phyloP scores from a whole-genome alignment of 35 echinoderm and acorn worm genomes.

The Apostichopus parvimensis region DNA sequence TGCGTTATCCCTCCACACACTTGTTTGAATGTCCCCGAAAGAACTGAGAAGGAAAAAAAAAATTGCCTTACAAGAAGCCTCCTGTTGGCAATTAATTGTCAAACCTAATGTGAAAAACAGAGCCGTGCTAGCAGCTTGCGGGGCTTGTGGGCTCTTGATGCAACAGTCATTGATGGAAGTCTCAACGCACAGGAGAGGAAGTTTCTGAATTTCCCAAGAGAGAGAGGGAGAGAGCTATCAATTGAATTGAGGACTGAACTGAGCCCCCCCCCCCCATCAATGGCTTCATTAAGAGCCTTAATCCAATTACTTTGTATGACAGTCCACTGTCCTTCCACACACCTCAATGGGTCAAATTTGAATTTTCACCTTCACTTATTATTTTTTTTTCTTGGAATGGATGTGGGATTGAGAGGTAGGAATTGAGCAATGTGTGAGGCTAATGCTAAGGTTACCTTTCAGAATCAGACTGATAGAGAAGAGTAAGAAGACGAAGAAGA shows the following conservation, averaged over 20 bases:
- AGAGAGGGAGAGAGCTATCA: background rate
- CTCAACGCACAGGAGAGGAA: background rate
- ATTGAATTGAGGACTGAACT: conserved; percentile 3
- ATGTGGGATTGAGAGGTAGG: background rate
- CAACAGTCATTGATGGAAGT: conserved; percentile 25
- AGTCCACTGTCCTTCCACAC: conserved; percentile 19
- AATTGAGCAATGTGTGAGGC: background rate
- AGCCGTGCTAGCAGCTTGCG: too few relatives aligned
- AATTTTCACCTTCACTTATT: background rate
- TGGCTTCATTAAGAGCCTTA: conserved; percentile 37
- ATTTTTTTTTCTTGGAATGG: background rate
- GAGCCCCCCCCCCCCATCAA: background rate
- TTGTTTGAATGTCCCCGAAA: background rate
- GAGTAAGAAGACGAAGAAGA: too few relatives aligned
- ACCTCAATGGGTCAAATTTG: conserved; percentile 43
- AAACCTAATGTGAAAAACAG: conserved; percentile 21
- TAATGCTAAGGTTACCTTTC: background rate
- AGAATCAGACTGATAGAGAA: background rate
- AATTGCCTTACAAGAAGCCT: background rate
- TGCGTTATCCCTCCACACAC: too few relatives aligned
- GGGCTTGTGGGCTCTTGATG: too few relatives aligned
- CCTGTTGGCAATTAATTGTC: background rate
- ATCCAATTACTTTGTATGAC: conserved; percentile 27
- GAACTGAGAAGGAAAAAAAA: background rate
- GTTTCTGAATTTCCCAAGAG: conserved; percentile 37